Base-by-base conservation (phyloP, 2,888 invertebrate genomes). In the Microctonus hyperodae region DNA sequence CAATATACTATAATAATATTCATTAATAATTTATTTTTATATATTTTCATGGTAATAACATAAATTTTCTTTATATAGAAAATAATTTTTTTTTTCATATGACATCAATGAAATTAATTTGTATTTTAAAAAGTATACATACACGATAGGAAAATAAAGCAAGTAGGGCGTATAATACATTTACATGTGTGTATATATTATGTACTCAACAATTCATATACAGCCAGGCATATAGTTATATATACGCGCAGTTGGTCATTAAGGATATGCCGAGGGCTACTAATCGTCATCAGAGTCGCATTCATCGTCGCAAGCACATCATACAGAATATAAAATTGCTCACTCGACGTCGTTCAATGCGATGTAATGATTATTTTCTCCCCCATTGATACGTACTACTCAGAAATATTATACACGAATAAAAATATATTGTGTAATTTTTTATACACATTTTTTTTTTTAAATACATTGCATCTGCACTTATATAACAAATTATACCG, bases 341-440 rank as follows among this genome's bases (percentile, higher is more conserved):
- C 65, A 69, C 65, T 66, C 73, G n/a, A n/a, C n/a, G 69, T 48
- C 63, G 71, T 69, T 80, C 79, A 81, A 80, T 81, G 76, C 72
- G 74, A 74, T 75, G 76, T 78, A 78, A 80, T 79, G 77, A 80
- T 79, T 81, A 80, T 81, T 80, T 80, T 79, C 78, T 75, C 73
- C 44, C n/a, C 16, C 44, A 44, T 44, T 44, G 44, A 44, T 16
- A 20, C 16, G 44, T 28, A 28, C n/a, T n/a, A n/a, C n/a, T n/a
- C 37, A 37, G 13, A 37, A n/a, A 37, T 37, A 37, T n/a, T 11
- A n/a, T 11, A 13, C 4, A 37, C n/a, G n/a, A 4, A 37, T 66
- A 73, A 64, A 73, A 65, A 64, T 65, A 74, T 79, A 80, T 78
- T 80, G 79, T 78, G 79, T 61, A 67, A 65, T 73, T 37, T 37